A percentile compares a stretch with the other conserved stretches of the same genome.
Conservation (phyloP, 1,140 invertebrate genomes). For the Sitobion miscanthi region DNA sequence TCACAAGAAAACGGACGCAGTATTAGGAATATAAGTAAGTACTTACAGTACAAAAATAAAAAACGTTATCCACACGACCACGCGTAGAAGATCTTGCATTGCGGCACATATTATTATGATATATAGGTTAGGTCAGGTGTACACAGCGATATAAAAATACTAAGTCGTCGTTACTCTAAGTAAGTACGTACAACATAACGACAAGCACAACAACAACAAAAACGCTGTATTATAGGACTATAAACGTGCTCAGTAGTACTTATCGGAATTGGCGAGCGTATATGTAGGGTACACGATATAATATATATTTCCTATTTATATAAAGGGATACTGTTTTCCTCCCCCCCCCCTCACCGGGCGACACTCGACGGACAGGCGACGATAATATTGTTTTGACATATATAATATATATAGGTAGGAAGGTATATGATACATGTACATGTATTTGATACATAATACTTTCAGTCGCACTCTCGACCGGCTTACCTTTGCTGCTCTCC, state of each 20-base stretch:
- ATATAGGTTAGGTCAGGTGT: background rate
- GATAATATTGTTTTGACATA: background rate
- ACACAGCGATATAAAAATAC: background rate
- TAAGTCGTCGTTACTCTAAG: background rate
- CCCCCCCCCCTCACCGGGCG: no score
- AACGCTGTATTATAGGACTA: background rate
- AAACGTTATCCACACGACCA: no score
- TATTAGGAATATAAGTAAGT: no score
- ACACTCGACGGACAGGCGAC: background rate
- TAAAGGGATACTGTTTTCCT: no score
- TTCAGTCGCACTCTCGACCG: background rate
- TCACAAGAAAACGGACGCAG: no score
- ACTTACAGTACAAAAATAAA: no score
- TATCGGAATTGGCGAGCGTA: background rate
- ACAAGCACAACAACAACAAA: no score
- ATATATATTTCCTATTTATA: background rate
- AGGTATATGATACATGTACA: background rate
- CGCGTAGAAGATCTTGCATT: no score
- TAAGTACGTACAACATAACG: background rate
- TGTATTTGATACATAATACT: background rate
- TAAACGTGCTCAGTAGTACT: background rate
- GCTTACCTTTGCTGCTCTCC: background rate
- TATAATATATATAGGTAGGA: background rate
- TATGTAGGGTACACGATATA: background rate
- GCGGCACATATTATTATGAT: background rate